Evolutionary conservation across 2,113 vertebrate genomes (phyloP), one percentile per base, ranked within the genome.

Genomic region (Rynchops niger): DNA sequence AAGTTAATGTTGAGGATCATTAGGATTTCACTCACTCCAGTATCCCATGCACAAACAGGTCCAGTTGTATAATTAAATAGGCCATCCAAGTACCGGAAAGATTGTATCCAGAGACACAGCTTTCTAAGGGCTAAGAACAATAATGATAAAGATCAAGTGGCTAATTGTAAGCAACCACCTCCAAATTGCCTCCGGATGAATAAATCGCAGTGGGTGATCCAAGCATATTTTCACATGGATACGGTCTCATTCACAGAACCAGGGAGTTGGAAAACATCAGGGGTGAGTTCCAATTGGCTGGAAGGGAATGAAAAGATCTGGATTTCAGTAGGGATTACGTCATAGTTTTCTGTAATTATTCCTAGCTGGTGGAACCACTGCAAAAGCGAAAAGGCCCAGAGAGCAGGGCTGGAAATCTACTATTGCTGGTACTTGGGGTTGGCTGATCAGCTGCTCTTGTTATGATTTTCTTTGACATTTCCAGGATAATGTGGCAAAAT

Each of bases 91-190:
- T 62, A 93, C 97, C 53, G 82, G 97, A 98, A 98, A 97, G 95
- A 82, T 96, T 95, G 92, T 90, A 88, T 95, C 95, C 65, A 91
- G 94, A 97, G 95, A 96, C 97, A 95, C 82, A 79, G 96, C 94
- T 96, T 97, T 96, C 95, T 95, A 86, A 96, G 95, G 93, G 71
- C 95, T 91, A 86, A 76, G 93, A 97, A 98, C 97, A 98, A 98
- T 96, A 83, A 93, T 97, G 98, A 98, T 98, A 97, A 98, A 98
- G 97, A 98, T 98, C 98, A 98, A 98, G 97, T 97, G 97, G 96
- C 95, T 98, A 97, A 98, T 97, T 98, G 96, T 97, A 95, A 98
- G 97, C 93, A 96, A 89, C 92, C 96, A 91, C 91, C 93, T 98
- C 95, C 96, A 97, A 98, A 98, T 97, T 98, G 97, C 97, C 96